Percentiles rank a stretch among this genome's conserved stretches.
phyloP scores from a whole-genome alignment of 2,797 vertebrate genomes.

The Semaprochilodus insignis region DNA sequence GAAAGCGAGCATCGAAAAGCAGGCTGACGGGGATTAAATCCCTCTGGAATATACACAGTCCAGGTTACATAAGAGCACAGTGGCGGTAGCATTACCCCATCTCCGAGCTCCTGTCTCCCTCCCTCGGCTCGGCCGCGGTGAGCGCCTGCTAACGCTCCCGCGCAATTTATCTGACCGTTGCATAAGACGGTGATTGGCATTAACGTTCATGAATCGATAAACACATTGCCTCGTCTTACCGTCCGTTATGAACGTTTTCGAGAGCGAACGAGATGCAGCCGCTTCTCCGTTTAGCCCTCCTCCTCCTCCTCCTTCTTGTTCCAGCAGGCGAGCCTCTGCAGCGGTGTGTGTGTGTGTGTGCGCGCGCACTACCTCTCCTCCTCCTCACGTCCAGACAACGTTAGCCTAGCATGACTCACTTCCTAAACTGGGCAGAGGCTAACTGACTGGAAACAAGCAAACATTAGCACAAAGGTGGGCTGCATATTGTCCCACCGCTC shows the following conservation, averaged over 20 bases:
- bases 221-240: conserved; percentile 72
- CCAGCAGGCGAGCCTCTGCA: background rate
- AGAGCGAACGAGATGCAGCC: conserved; percentile 63
- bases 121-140: conserved; percentile 45
- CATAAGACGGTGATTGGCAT: conserved; percentile 57
- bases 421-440: conserved; percentile 74
- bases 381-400: conserved; percentile 37
- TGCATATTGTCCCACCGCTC: background rate
- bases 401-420: conserved; percentile 64
- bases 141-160: conserved; percentile 16
- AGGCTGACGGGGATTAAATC: background rate
- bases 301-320: conserved; percentile 50
- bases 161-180: conserved; percentile 47
- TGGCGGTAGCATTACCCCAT: conserved; percentile 78
- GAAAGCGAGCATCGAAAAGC: background rate
- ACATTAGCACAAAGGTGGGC: conserved; percentile 13
- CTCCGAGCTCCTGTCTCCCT: conserved; percentile 58
- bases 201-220: conserved; percentile 45
- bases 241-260: conserved; percentile 57
- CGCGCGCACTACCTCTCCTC: conserved; percentile 43
- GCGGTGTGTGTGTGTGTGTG: background rate
- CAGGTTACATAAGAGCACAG: conserved; percentile 69
- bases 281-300: conserved; percentile 69
- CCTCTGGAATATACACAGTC: background rate
- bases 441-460: conserved; percentile 45